These are phyloP conservation scores for Autographa pulchrina DNA, from an alignment of 2,888 invertebrate species.

Conservation along the genomic window DNA sequence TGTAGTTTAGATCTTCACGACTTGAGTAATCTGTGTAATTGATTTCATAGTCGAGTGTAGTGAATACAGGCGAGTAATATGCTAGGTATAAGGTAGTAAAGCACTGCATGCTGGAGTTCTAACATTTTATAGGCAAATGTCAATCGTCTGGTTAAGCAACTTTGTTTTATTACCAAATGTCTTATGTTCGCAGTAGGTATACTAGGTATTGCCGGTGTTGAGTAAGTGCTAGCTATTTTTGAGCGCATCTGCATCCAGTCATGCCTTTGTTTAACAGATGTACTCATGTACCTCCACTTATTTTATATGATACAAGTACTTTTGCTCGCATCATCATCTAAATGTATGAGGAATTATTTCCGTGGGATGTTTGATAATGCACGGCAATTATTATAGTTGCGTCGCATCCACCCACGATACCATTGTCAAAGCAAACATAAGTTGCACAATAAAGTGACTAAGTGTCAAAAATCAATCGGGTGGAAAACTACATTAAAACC, in stretches of 20 bases:
- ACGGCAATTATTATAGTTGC: conserved; percentile 16
- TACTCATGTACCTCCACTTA: conserved; percentile 16
- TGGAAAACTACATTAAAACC: conserved; percentile 47
- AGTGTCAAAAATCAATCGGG: conserved; percentile 43
- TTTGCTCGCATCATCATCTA: conserved; percentile 2
- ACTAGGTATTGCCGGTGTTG: conserved; percentile 1
- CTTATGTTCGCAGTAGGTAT: conserved; percentile 70
- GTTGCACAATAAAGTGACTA: conserved; percentile 18
- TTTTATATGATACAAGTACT: conserved; percentile 18
- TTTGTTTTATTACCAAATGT: conserved; percentile 81
- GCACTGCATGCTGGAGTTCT: conserved; percentile 66
- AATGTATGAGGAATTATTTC: conserved; percentile 15
- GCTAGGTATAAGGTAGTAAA: conserved; percentile 52
- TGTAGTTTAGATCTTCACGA: conserved; percentile 59
- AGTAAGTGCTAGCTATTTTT: conserved; percentile 57
- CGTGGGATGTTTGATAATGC: conserved; percentile 27
- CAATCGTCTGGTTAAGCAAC: conserved; percentile 82
- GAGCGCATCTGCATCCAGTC: conserved; percentile 70
- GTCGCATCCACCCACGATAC: conserved; percentile 23
- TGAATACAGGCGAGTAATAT: conserved; percentile 56
- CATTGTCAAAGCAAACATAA: conserved; percentile 26
- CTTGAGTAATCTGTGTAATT: conserved; percentile 61
- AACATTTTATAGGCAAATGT: conserved; percentile 80
- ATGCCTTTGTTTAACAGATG: conserved; percentile 57
- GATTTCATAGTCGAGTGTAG: conserved; percentile 56